Evolutionary conservation across 2,113 vertebrate genomes (phyloP), one percentile per base, ranked within the genome.

Genomic region (Formicarius rufipectus): DNA sequence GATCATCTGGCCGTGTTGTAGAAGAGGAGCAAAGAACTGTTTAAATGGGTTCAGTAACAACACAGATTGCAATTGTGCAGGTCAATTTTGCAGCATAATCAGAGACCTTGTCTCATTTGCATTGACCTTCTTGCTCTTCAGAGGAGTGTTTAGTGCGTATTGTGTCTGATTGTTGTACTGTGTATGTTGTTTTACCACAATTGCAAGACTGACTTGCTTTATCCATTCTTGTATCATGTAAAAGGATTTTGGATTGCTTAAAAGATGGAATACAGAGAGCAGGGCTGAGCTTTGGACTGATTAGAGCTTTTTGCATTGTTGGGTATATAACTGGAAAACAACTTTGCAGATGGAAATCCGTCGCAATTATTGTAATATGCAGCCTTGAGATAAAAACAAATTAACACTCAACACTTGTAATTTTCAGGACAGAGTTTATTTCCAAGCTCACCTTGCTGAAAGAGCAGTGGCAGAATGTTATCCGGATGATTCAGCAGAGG

Each of bases 391-490:
- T 83, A 31, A 77, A 59, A 83, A 71, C 81, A 7, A n/a, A 59
- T 84, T 90, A 74, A 96, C 22, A 3, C 31, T 39, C 18, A 84
- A n/a, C 39, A 18, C 92, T 80, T 89, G 14, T 62, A 53, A 53
- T 87, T 49, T 91, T 59, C 96, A 99, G 99, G 94, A 98, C 97
- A 6, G 98, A 98, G 91, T 99, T 99, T 85, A 94, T 99, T 95
- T 97, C 98, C 53, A 99, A 98, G 95, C 97, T 99, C 86, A 97
- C 98, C 0, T 83, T 98, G 95, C 97, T 99, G 92, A 97, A 98
- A 27, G 98, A 98, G 86, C 98, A 97, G 87, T 99, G 99, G 99
- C 98, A 98, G 92, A 98, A 97, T 2, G 98, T 98, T 0, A 97
- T 98, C 73, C 97, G 83, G 79, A 91, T 97, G 49, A 91, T 98